Evolutionary conservation across 2,888 invertebrate species (phyloP), one percentile per base, ranked within the genome.

Genomic region (Lepidocyrtinus sp.): DNA sequence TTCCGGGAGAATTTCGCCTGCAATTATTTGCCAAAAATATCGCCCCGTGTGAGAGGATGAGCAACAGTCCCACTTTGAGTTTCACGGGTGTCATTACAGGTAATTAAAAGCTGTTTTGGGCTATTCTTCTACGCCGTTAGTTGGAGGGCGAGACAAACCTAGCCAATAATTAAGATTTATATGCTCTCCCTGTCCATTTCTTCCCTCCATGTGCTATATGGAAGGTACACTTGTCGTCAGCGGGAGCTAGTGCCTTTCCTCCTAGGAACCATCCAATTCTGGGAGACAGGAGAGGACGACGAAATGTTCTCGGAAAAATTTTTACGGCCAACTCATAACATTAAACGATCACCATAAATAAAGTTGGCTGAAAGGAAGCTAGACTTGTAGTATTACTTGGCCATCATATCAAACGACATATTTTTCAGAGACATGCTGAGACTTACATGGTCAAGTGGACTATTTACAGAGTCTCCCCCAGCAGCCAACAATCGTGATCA

Each of bases 91-190:
- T 27, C 59, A 75, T 75, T 75, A 69, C 75, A 65, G 26, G 78
- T 72, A 78, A 78, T 78, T 78, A 78, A 78, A 72, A 78, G 72
- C 78, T 72, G 17, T 24, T n/a, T n/a, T 25, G 27, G 17, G 26
- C 2, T 25, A 17, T 17, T 3, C 55, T 17, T 2, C 7, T 2
- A 55, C 55, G 5, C 36, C 36, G 36, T 36, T n/a, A n/a, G n/a
- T n/a, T n/a, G n/a, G n/a, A n/a, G n/a, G n/a, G n/a, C n/a, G n/a
- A 36, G 36, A 36, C 36, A 36, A 36, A n/a, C 17, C 55, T 12
- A 36, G 36, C 36, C 70, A 62, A 46, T 78, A 72, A 78, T 78
- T 67, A 72, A 65, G 78, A 78, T 78, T 78, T 78, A 78, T 55
- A 15, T 55, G 55, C 55, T 55, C 55, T 55, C 17, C 17, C 55